Evolutionary conservation across 2,888 invertebrate genomes (phyloP).

Genomic region (Aplocera efformata): DNA sequence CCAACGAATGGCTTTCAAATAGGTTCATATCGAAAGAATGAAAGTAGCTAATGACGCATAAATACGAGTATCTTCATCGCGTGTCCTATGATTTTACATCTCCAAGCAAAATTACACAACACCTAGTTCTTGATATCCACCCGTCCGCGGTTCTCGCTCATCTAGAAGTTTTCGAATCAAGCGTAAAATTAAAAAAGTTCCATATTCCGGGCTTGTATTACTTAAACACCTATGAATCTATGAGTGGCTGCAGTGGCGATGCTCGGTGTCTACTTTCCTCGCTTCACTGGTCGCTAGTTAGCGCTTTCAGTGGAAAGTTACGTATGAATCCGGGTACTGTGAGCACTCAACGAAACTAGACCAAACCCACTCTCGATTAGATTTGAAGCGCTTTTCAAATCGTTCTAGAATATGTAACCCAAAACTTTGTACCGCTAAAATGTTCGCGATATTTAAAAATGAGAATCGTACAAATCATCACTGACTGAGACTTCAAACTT

Average conservation of each 20-base stretch:
- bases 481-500: no score
- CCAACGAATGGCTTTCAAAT: conserved; percentile 22
- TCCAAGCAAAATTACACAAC: conserved; percentile 35
- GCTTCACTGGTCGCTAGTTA: conserved; percentile 36
- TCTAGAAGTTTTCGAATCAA: conserved; percentile 60
- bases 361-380: conserved; percentile 17
- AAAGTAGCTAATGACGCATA: conserved; percentile 14
- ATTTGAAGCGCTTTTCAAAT: conserved; percentile 6
- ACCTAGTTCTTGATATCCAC: conserved; percentile 44
- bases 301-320: conserved; percentile 37
- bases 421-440: no score
- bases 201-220: conserved; percentile 44
- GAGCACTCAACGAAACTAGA: conserved; percentile 19
- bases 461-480: no score
- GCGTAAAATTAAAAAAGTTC: conserved; percentile 77
- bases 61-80: conserved; percentile 9
- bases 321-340: conserved; percentile 26
- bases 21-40: conserved; percentile 8
- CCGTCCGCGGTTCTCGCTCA: conserved; percentile 35
- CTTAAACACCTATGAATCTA: conserved; percentile 39
- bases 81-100: background rate
- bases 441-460: no score
- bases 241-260: conserved; percentile 32
- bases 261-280: conserved; percentile 32
- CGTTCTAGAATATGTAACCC: background rate